Base-by-base conservation (phyloP, 2,888 invertebrate species). In the Acrobasis repandana region DNA sequence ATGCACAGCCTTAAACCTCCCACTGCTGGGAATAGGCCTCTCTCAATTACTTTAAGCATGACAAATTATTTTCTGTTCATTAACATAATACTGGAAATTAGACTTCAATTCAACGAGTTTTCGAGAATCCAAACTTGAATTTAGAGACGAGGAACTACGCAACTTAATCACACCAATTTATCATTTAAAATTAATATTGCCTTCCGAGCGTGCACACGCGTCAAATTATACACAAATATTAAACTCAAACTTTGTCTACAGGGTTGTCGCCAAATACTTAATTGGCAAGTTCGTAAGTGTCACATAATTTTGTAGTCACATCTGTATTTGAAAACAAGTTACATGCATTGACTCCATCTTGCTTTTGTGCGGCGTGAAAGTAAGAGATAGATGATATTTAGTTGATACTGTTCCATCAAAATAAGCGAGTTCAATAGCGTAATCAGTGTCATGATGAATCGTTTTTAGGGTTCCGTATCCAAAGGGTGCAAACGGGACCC, bases 91-190 rank as follows among this genome's bases (percentile, higher is more conserved):
- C 28, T 28, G 28, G 28, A 28, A 5, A 28, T 28, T 28, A 28
- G 28, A 6, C 28, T 28, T 28, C 4, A 38, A 6, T 38, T 38
- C 43, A 10, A n/a, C 43, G 43, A 28, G 8, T 8, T n/a, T n/a
- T 43, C 11, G 3, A 54, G 5, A 38, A 11, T 18, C 54, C 16
- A 14, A 38, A 20, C 38, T 54, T 52, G 52, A 15, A 36, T 36
- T 20, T 14, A 20, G 54, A 16, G 20, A 34, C 48, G n/a, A 36
- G 48, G 43, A 47, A 52, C 46, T 60, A 60, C 52, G 46, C 47
- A 47, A 52, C 52, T 60, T 60, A 52, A 60, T 60, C 60, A 60
- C 46, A 51, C 60, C 60, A 52, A 60, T 60, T 60, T 60, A 60
- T 60, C 52, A 52, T 47, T 57, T 51, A 60, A 52, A 60, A 60